phyloP scores from a whole-genome alignment of 2,113 vertebrate species.

The Burhinus bistriatus region DNA sequence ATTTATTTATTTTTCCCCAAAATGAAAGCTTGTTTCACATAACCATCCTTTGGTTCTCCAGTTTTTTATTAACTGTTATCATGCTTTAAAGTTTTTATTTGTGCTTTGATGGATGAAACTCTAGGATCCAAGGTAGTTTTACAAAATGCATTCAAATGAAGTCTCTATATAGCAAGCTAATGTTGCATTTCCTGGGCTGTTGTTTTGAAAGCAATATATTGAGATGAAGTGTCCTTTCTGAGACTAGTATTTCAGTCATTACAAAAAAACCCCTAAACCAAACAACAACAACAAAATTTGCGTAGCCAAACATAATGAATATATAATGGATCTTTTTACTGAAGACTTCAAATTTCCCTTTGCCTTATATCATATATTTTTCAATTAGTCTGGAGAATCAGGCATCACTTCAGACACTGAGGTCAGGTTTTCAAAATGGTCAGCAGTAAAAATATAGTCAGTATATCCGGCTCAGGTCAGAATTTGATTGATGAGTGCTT shows the following conservation, averaged over 20 bases:
- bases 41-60: background rate
- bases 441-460: background rate
- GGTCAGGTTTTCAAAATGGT: background rate
- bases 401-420: background rate
- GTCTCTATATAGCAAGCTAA: background rate
- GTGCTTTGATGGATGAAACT: background rate
- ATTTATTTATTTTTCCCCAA: no score
- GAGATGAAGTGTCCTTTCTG: background rate
- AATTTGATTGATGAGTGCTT: background rate
- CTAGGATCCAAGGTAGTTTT: background rate
- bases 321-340: background rate
- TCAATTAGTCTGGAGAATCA: background rate
- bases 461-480: background rate
- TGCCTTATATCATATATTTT: background rate
- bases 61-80: background rate
- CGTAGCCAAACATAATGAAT: background rate
- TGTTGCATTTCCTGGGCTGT: background rate
- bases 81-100: background rate
- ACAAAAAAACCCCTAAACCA: background rate
- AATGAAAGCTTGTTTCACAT: background rate
- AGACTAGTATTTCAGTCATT: background rate
- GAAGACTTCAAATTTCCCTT: background rate
- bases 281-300: background rate
- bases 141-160: background rate
- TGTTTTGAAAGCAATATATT: background rate